A percentile compares a stretch with the other conserved stretches of the same genome.
These are phyloP conservation scores for Tetramorium parvispinum DNA, from an alignment of 1,140 invertebrate species.

Conservation along the genomic window DNA sequence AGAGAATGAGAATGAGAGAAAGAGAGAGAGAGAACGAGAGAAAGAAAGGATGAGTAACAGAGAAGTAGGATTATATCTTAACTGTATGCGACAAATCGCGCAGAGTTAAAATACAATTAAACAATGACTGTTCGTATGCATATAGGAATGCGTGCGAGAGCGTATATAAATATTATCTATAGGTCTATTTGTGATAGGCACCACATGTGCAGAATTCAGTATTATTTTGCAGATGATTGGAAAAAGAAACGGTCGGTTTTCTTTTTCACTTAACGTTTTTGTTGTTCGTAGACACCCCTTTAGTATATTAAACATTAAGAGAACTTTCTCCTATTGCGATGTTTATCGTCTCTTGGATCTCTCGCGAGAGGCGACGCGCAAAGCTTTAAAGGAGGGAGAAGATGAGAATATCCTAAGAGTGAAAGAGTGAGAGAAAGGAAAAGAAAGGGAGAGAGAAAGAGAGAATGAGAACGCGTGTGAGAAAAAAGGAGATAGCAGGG, in stretches of 20 bases:
- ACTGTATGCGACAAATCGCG: conserved; percentile 39
- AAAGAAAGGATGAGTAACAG: not conserved
- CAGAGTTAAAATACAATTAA: conserved; percentile 28
- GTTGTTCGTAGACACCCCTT: conserved; percentile 68
- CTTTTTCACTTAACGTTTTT: conserved; percentile 62
- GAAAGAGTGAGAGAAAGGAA: conserved; percentile 66
- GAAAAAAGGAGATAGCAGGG: not conserved
- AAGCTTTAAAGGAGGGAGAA: conserved; percentile 17
- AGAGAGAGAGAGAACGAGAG: not conserved
- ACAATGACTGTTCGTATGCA: conserved; percentile 67
- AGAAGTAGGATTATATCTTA: conserved; percentile 30
- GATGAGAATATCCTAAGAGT: conserved; percentile 25
- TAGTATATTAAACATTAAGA: conserved; percentile 38
- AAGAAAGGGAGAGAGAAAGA: conserved; percentile 59
- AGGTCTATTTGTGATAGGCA: conserved; percentile 85
- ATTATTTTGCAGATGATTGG: conserved; percentile 84
- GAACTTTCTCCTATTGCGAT: conserved; percentile 46
- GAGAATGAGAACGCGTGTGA: conserved; percentile 10
- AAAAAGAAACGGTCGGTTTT: conserved; percentile 71
- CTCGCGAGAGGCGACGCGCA: conserved; percentile 16
- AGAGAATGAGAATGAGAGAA: not conserved
- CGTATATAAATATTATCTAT: conserved; percentile 76
- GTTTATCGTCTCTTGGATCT: conserved; percentile 46
- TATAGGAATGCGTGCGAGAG: conserved; percentile 70
- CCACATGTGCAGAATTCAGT: conserved; percentile 85